Conservation (phyloP, 2,888 invertebrate species). For the Hipparchia semele region DNA sequence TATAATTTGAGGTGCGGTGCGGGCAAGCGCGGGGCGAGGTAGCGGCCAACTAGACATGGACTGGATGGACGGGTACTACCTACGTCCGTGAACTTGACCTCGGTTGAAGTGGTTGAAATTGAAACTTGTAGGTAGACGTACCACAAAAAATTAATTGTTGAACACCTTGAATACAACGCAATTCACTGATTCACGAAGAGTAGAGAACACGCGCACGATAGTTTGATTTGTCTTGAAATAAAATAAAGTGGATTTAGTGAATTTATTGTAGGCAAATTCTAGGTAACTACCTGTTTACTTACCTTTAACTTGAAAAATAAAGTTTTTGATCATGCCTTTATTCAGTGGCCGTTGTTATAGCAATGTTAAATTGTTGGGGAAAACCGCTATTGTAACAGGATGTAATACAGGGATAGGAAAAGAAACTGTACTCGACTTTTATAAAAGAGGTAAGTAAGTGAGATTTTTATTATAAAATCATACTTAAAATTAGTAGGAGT, state of each 20-base stretch:
- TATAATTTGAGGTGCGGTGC: too few species aligned
- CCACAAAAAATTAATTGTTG: too few species aligned
- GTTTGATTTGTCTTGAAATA: neutral
- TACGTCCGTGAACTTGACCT: too few species aligned
- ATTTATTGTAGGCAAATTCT: neutral
- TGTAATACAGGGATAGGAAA: conserved; percentile 77
- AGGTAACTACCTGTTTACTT: neutral
- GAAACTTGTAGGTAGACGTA: too few species aligned
- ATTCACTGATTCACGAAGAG: too few species aligned
- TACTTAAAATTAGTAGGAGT: neutral
- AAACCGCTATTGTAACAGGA: conserved; percentile 79
- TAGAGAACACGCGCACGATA: too few species aligned
- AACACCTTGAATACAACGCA: too few species aligned
- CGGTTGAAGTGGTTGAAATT: too few species aligned
- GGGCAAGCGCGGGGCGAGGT: too few species aligned
- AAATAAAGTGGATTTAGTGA: neutral
- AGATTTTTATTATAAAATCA: neutral
- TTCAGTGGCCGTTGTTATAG: conserved; percentile 77
- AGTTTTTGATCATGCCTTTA: conserved; percentile 57
- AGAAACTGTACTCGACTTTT: conserved; percentile 75
- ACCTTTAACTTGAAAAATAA: neutral
- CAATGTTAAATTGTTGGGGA: conserved; percentile 80
- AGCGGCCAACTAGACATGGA: too few species aligned
- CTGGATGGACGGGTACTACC: too few species aligned
- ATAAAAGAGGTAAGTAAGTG: conserved; percentile 69